Conservation (phyloP, 2,797 vertebrate species). For the Tympanoctomys barrerae region DNA sequence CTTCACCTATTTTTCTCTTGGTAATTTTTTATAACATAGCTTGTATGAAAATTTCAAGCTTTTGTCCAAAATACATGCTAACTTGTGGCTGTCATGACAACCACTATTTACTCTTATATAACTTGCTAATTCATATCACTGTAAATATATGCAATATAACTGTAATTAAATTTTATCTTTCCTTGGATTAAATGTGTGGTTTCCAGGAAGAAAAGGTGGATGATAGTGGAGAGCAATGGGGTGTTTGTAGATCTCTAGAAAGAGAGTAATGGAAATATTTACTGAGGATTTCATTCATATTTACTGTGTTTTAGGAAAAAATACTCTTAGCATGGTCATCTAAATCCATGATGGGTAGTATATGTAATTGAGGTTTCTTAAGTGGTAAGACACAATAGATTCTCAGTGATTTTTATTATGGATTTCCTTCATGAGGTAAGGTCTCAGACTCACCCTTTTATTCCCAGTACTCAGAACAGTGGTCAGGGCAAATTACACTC, state of each 20-base stretch:
- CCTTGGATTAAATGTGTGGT: conserved; percentile 39
- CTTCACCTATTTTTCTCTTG: conserved; percentile 38
- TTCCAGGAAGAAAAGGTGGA: conserved; percentile 29
- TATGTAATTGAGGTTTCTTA: conserved; percentile 6
- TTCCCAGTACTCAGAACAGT: neutral
- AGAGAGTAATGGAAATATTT: neutral
- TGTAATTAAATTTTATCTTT: conserved; percentile 46
- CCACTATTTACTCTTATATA: conserved; percentile 68
- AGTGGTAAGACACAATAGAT: neutral
- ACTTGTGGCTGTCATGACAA: conserved; percentile 68
- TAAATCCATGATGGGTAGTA: conserved; percentile 6
- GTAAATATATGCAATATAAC: conserved; percentile 46
- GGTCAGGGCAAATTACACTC: neutral
- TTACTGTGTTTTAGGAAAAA: conserved; percentile 1
- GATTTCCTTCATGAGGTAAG: neutral
- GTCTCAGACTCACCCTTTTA: neutral
- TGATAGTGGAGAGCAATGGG: neutral
- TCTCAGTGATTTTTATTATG: conserved; percentile 4
- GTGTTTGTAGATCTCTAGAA: neutral
- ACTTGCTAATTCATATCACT: conserved; percentile 10
- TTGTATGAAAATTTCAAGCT: conserved; percentile 63
- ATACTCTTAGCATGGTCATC: neutral
- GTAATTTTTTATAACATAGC: conserved; percentile 50
- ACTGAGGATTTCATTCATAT: neutral
- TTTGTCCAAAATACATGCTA: conserved; percentile 60